These are phyloP conservation scores for Lasioglossum malachurum DNA, from an alignment of 2,888 invertebrate species.

Conservation along the genomic window DNA sequence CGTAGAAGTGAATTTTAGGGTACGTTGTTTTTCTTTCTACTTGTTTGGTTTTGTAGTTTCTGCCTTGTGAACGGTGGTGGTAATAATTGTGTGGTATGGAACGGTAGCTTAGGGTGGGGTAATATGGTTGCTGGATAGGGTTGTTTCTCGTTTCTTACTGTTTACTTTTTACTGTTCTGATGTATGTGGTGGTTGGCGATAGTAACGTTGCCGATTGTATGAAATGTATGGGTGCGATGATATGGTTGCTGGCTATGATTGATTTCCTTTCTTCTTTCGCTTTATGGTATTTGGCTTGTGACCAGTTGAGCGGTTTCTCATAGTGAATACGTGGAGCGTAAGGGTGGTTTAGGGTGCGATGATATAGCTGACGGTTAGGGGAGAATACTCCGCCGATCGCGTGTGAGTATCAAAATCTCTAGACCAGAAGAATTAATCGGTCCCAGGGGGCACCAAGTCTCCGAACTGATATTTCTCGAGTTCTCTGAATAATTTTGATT, in stretches of 20 bases:
- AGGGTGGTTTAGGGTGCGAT: background rate
- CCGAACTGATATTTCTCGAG: no score
- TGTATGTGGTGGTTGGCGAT: background rate
- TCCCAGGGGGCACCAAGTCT: no score
- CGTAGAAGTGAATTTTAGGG: background rate
- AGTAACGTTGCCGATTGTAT: no score
- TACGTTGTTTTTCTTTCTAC: background rate
- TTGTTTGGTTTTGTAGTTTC: background rate
- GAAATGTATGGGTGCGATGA: no score
- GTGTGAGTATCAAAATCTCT: no score
- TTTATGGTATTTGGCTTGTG: background rate
- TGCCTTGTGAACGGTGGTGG: background rate
- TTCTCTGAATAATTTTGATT: no score
- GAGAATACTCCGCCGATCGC: no score
- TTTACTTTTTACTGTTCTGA: no score
- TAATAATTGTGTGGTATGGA: background rate
- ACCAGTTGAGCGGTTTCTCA: no score
- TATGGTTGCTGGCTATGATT: no score
- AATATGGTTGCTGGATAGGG: background rate
- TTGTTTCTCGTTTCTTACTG: background rate
- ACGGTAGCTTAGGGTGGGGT: background rate
- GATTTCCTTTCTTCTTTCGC: background rate
- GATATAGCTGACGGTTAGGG: background rate
- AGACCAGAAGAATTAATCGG: no score
- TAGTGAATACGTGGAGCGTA: no score